phyloP scores from a whole-genome alignment of 2,888 invertebrate genomes.

The Elegia similella region DNA sequence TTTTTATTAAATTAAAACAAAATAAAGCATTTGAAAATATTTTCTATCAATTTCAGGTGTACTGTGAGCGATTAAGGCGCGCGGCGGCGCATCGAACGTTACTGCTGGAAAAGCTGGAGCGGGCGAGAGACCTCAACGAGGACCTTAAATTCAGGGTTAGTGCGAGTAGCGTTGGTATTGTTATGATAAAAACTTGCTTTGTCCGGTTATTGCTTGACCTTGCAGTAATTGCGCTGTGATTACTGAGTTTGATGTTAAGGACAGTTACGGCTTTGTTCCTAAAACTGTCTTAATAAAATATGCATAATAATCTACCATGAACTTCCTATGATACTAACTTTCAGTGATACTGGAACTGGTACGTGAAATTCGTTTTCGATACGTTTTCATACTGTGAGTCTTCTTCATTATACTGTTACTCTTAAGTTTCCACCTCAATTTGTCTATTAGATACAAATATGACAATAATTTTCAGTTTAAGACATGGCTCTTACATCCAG shows the following conservation, averaged over 20 bases:
- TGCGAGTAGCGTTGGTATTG: background rate
- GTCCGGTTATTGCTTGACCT: background rate
- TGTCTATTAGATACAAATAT: background rate
- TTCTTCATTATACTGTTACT: too few relatives aligned
- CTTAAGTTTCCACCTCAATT: too few relatives aligned
- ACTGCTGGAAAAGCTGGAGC: slow-evolving; percentile 86
- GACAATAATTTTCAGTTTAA: background rate
- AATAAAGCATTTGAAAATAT: too few relatives aligned
- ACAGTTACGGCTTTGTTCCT: too few relatives aligned
- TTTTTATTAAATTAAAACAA: too few relatives aligned
- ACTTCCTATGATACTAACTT: too few relatives aligned
- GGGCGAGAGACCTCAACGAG: slow-evolving; percentile 89
- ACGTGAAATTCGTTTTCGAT: too few relatives aligned
- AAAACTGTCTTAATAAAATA: too few relatives aligned
- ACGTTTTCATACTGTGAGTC: too few relatives aligned
- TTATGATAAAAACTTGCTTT: background rate
- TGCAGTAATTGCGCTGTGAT: background rate
- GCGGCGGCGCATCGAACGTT: slow-evolving; percentile 85
- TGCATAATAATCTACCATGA: too few relatives aligned
- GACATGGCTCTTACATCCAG: background rate
- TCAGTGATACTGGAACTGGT: too few relatives aligned
- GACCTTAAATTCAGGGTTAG: slow-evolving; percentile 90
- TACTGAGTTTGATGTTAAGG: background rate
- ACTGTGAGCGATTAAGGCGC: slow-evolving; percentile 86
- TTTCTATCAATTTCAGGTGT: slow-evolving; percentile 78